Percentiles rank a stretch among this genome's conserved stretches.
These are phyloP conservation scores for Crenuchus spilurus DNA, from an alignment of 2,797 vertebrate genomes.

Conservation along the genomic window DNA sequence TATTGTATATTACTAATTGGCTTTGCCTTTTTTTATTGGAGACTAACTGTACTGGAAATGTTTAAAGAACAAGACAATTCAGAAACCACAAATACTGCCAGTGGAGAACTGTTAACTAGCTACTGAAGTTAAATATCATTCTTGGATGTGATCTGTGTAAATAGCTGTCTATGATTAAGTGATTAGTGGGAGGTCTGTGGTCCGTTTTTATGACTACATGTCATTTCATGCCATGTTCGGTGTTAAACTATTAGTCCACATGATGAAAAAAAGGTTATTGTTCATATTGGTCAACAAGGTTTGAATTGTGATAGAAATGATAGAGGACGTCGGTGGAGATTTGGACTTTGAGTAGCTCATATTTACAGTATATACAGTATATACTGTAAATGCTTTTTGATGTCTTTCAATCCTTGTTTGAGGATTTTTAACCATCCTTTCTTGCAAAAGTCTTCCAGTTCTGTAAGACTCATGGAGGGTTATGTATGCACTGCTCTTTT, in stretches of 20 bases:
- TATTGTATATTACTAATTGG: constrained; percentile 62
- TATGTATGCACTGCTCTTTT: no score
- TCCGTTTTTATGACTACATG: background rate
- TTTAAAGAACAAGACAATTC: constrained; percentile 41
- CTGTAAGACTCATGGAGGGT: no score
- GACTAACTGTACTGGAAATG: constrained; percentile 41
- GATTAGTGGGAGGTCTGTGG: constrained; percentile 6
- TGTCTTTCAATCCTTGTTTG: no score
- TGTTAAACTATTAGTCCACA: background rate
- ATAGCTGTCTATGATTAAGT: constrained; percentile 6
- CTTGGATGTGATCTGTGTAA: background rate
- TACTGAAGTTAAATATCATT: constrained; percentile 27
- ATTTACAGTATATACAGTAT: no score
- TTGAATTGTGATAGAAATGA: no score
- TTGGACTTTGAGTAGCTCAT: no score
- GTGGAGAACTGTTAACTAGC: background rate
- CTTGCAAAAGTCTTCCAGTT: no score
- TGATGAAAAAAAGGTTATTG: no score
- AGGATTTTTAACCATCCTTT: no score
- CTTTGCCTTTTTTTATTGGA: constrained; percentile 31
- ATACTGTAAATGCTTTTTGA: no score
- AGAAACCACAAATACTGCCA: background rate
- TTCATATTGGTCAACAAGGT: background rate
- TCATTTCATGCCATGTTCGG: background rate
- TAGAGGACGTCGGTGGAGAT: no score